phyloP scores from a whole-genome alignment of 2,797 vertebrate species.

The Thunnus albacares region DNA sequence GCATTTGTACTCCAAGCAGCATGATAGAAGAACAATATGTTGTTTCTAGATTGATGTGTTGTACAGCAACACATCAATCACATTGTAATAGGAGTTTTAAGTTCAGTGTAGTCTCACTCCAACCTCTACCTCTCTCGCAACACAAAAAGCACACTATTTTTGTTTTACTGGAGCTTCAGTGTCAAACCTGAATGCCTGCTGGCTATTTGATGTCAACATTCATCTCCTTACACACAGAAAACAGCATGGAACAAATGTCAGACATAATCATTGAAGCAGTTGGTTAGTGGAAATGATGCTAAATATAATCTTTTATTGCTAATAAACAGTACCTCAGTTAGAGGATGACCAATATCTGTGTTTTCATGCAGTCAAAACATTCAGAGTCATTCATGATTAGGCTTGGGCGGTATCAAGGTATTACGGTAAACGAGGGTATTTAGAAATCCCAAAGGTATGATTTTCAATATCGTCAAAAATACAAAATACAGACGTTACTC shows the following conservation, averaged over 20 bases:
- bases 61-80: neutral
- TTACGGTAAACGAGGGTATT: too few relatives aligned
- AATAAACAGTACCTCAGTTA: neutral
- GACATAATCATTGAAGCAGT: neutral
- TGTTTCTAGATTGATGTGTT: neutral
- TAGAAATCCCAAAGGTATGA: too few relatives aligned
- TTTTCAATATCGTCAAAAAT: too few relatives aligned
- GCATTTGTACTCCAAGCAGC: neutral
- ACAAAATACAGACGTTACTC: too few relatives aligned
- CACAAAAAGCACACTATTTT: too few relatives aligned
- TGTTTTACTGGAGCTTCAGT: neutral
- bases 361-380: neutral
- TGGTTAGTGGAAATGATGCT: neutral
- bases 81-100: neutral
- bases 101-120: neutral
- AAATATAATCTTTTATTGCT: neutral
- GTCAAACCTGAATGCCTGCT: neutral
- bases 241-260: neutral
- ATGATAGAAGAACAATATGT: neutral
- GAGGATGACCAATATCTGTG: neutral
- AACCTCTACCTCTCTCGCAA: too few relatives aligned
- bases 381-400: neutral
- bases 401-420: too few relatives aligned
- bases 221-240: neutral
- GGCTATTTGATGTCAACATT: neutral